Evolutionary conservation across 2,797 vertebrate species (phyloP), one percentile per base, ranked within the genome.

Genomic region (Trachurus trachurus): DNA sequence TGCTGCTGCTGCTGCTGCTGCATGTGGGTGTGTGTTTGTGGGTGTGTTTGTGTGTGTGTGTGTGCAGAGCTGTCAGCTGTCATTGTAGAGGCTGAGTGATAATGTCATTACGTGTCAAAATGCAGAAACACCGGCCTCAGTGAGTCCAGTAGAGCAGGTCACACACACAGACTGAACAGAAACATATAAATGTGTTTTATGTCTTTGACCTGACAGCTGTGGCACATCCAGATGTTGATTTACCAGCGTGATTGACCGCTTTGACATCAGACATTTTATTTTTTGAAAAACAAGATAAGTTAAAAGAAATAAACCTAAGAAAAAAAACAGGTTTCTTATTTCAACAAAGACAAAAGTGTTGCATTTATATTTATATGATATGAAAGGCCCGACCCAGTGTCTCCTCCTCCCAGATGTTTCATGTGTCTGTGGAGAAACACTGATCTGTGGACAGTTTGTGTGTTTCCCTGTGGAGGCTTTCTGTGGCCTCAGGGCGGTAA

Each of bases 1-100:
- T 77, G 57, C 26, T 26, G 26, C 26, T 26, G 16, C 15, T 70
- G 64, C 65, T 77, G 57, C 26, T 26, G 26, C 26, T 26, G 16
- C 66, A 37, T 74, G 74, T 66, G 57, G 22, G 44, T 66, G 56
- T 73, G 34, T 17, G 6, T 37, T 26, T 26, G 26, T 26, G 26
- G 26, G 26, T 26, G 26, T 26, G 26, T 26, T 26, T 26, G 26
- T 26, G 52, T 74, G 34, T 66, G 57, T n/a, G 50, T 67, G 57
- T 74, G 34, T 17, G 6, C 37, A 9, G 21, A 16, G 31, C 26
- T 47, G 34, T 37, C 40, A 52, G 29, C 47, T 72, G 22, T 15
- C 17, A 63, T 15, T 67, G 39, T 37, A 29, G 54, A 52, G 50
- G 53, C 40, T 65, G 16, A 60, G 37, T 63, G 53, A 58, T 57